These are phyloP conservation scores for Aspidiotus destructor DNA, from an alignment of 2,888 invertebrate species.

Conservation along the genomic window DNA sequence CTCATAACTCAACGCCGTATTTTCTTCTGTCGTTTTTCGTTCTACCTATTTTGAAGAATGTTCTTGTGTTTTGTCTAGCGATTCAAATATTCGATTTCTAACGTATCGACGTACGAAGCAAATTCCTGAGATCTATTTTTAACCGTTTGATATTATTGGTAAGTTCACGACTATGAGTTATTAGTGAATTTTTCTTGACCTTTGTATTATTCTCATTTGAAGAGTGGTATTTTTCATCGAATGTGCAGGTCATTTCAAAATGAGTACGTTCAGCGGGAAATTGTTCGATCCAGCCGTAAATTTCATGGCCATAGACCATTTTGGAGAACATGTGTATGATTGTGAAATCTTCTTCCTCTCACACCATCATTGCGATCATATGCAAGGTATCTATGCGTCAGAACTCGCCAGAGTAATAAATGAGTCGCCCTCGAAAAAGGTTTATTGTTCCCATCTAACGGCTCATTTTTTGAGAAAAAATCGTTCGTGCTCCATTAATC, in stretches of 20 bases:
- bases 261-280: not conserved
- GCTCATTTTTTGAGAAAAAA: slow-evolving; percentile 40
- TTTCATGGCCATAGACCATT: not conserved
- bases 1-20: too few species aligned
- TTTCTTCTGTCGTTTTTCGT: too few species aligned
- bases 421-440: not conserved
- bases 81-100: too few species aligned
- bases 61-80: too few species aligned
- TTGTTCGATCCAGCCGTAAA: not conserved
- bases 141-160: too few species aligned
- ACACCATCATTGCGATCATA: not conserved
- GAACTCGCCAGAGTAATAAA: not conserved
- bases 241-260: not conserved
- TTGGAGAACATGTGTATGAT: not conserved
- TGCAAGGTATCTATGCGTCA: not conserved
- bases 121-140: too few species aligned
- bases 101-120: too few species aligned
- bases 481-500: slow-evolving; percentile 38
- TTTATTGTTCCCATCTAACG: slow-evolving; percentile 41
- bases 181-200: too few species aligned
- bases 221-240: too few species aligned
- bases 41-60: too few species aligned
- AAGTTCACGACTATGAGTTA: too few species aligned
- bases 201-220: too few species aligned
- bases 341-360: not conserved